phyloP scores from a whole-genome alignment of 2,888 invertebrate species.

The Odontocerum albicorne region DNA sequence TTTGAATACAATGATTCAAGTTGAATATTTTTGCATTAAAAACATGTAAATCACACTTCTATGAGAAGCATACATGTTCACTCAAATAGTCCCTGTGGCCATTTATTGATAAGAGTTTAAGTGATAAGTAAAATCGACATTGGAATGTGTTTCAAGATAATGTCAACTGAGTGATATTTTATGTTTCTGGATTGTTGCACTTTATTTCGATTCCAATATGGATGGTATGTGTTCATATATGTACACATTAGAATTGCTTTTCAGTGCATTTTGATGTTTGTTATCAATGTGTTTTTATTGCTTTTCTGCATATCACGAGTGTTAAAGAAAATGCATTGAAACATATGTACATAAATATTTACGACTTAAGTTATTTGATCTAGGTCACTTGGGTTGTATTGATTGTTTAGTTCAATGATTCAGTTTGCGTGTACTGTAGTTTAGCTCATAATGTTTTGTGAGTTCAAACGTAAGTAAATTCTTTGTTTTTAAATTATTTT shows the following conservation, averaged over 20 bases:
- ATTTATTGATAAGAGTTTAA: conserved; percentile 14
- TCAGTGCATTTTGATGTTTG: not conserved
- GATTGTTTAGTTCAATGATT: not conserved
- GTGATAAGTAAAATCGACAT: conserved; percentile 14
- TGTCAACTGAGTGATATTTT: conserved; percentile 6
- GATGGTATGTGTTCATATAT: conserved; percentile 8
- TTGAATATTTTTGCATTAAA: conserved; percentile 14
- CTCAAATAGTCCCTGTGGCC: not conserved
- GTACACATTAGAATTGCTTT: not conserved
- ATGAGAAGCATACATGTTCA: not conserved
- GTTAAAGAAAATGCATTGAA: not conserved
- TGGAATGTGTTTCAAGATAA: conserved; percentile 12
- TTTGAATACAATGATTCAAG: no score
- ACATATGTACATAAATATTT: not conserved
- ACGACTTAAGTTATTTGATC: not conserved
- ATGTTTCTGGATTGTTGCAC: not conserved
- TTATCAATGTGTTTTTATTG: not conserved
- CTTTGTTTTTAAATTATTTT: no score
- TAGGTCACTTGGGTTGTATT: not conserved
- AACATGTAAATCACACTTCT: conserved; percentile 18
- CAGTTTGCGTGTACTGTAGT: not conserved
- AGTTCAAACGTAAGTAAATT: not conserved
- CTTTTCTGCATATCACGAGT: not conserved
- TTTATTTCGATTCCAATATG: not conserved
- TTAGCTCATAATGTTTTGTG: not conserved